These are phyloP conservation scores for Hypolimnas misippus DNA, from an alignment of 2,888 invertebrate species.

Conservation along the genomic window DNA sequence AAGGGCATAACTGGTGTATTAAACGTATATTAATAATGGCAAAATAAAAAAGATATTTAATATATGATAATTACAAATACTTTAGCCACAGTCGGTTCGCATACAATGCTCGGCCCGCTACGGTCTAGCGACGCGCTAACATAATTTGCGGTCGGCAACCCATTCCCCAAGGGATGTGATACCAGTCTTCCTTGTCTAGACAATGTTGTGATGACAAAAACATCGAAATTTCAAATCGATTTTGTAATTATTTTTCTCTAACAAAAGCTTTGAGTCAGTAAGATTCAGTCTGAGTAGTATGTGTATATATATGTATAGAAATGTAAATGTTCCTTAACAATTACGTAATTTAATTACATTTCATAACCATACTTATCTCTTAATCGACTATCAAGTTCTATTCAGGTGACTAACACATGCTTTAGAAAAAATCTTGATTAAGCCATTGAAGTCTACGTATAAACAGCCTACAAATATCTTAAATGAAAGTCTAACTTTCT, in stretches of 20 bases:
- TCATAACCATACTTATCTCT: not conserved
- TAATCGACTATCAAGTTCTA: not conserved
- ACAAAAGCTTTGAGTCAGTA: not conserved
- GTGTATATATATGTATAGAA: not conserved
- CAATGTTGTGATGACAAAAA: slow-evolving; percentile 50
- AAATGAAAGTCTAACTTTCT: slow-evolving; percentile 25
- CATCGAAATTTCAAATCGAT: not conserved
- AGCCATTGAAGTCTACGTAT: not conserved
- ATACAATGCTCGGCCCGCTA: slow-evolving; percentile 58
- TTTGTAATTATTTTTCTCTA: not conserved
- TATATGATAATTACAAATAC: slow-evolving; percentile 13
- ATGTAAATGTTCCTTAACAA: not conserved
- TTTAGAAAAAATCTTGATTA: not conserved
- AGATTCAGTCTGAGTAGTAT: not conserved
- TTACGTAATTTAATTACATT: not conserved
- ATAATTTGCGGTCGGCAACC: slow-evolving; percentile 75
- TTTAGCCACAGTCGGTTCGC: slow-evolving; percentile 22
- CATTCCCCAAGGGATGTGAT: slow-evolving; percentile 64
- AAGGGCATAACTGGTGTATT: not conserved
- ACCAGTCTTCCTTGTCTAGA: slow-evolving; percentile 69
- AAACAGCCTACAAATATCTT: slow-evolving; percentile 2
- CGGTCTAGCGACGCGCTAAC: slow-evolving; percentile 67
- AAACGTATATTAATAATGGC: not conserved
- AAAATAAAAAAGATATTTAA: not conserved
- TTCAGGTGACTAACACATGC: not conserved